A percentile compares a stretch with the other conserved stretches of the same genome.
Evolutionary conservation across 2,797 vertebrate genomes (phyloP).

Genomic region (Arrhamphus sclerolepis): DNA sequence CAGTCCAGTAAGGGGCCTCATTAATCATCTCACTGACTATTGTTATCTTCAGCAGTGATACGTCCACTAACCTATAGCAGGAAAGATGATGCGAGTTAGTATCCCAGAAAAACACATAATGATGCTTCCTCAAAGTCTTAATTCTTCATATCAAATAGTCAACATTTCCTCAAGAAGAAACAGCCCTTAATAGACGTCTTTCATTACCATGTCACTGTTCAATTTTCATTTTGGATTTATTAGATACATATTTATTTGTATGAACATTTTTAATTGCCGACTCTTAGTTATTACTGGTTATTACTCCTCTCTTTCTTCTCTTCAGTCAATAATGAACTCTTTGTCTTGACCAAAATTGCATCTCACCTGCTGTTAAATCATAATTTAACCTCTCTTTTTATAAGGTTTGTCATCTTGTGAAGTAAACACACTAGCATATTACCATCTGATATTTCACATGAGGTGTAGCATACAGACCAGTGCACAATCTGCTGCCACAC

Average conservation of each 20-base stretch:
- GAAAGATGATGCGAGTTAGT: not conserved
- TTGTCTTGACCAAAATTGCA: not conserved
- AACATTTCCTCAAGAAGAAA: not conserved
- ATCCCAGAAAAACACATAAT: not conserved
- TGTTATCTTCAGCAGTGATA: not conserved
- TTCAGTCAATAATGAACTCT: no score
- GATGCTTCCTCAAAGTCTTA: no score
- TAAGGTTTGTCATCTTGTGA: not conserved
- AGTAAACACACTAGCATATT: not conserved
- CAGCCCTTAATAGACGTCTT: no score
- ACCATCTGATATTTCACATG: no score
- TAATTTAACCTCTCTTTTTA: not conserved
- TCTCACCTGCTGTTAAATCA: not conserved
- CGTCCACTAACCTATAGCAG: not conserved
- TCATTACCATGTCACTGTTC: no score
- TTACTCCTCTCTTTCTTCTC: no score
- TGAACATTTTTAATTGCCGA: no score
- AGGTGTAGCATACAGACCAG: no score
- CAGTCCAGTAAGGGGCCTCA: not conserved
- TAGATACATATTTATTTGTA: no score
- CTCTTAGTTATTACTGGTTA: no score
- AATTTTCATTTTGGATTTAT: no score
- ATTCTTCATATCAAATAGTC: not conserved
- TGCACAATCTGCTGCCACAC: no score
- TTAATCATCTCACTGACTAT: not conserved